Evolutionary conservation across 2,113 vertebrate species (phyloP).

Genomic region (Capreolus pygargus): DNA sequence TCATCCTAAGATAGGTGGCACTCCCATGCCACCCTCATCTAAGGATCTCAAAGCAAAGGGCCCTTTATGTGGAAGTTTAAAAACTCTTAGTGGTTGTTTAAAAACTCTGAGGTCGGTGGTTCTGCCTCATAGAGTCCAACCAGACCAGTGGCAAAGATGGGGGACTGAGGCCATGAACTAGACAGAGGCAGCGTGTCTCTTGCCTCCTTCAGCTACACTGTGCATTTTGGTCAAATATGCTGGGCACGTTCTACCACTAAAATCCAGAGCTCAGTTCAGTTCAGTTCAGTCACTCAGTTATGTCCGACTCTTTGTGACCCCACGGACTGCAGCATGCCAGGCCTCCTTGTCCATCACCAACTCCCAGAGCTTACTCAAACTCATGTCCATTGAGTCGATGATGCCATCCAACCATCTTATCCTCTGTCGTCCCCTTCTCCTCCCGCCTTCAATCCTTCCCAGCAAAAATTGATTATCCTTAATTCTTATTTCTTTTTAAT

Average conservation of each 20-base stretch:
- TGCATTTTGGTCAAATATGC: neutral
- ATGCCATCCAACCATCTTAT: neutral
- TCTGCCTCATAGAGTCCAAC: neutral
- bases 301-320: neutral
- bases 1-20: neutral
- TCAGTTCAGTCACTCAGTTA: neutral
- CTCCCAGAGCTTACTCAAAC: neutral
- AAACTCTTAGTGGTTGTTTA: neutral
- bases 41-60: neutral
- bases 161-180: neutral
- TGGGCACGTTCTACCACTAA: neutral
- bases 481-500: neutral
- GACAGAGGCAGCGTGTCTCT: neutral
- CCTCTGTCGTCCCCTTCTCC: neutral
- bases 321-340: neutral
- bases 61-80: neutral
- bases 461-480: neutral
- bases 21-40: neutral
- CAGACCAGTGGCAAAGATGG: accelerated
- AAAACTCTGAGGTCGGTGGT: neutral
- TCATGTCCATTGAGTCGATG: accelerated
- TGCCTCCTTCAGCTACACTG: neutral
- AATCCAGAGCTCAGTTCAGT: neutral
- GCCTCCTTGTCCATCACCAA: neutral
- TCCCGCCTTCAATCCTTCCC: neutral